phyloP scores from a whole-genome alignment of 2,797 vertebrate species.

The Myotis pilosus region DNA sequence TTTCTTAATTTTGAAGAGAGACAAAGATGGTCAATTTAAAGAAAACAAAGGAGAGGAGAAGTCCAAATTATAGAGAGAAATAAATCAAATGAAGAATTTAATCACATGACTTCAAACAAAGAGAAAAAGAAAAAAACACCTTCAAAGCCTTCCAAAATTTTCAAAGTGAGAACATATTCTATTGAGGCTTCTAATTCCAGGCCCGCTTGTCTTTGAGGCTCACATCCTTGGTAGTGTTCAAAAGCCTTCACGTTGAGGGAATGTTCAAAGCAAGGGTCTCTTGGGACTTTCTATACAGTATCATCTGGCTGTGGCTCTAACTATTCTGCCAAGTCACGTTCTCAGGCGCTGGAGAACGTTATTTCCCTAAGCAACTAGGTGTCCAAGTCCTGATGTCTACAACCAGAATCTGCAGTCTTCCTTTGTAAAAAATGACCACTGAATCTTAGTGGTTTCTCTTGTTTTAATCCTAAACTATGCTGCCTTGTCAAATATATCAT shows the following conservation, averaged over 20 bases:
- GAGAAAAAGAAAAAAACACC: not conserved
- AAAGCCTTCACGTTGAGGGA: not conserved
- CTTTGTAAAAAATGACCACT: not conserved
- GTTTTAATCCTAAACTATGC: not conserved
- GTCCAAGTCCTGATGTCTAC: not conserved
- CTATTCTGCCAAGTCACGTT: not conserved
- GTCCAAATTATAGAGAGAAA: not conserved
- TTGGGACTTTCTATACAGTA: not conserved
- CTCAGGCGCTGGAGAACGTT: not conserved
- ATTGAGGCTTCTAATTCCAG: not conserved
- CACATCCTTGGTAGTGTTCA: not conserved
- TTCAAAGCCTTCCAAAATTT: not conserved
- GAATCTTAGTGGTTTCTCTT: not conserved
- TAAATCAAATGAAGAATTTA: not conserved
- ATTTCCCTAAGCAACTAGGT: not conserved
- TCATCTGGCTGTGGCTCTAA: not conserved
- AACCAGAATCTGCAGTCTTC: not conserved
- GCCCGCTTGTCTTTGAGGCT: not conserved
- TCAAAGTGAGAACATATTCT: not conserved
- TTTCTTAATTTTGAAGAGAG: slow-evolving; percentile 26
- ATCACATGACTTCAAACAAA: not conserved
- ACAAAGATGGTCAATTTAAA: not conserved
- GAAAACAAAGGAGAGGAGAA: not conserved
- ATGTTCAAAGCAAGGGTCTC: not conserved
- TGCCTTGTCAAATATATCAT: not conserved